Evolutionary conservation across 2,113 vertebrate species (phyloP), one percentile per base, ranked within the genome.

Genomic region (Salminus brasiliensis): DNA sequence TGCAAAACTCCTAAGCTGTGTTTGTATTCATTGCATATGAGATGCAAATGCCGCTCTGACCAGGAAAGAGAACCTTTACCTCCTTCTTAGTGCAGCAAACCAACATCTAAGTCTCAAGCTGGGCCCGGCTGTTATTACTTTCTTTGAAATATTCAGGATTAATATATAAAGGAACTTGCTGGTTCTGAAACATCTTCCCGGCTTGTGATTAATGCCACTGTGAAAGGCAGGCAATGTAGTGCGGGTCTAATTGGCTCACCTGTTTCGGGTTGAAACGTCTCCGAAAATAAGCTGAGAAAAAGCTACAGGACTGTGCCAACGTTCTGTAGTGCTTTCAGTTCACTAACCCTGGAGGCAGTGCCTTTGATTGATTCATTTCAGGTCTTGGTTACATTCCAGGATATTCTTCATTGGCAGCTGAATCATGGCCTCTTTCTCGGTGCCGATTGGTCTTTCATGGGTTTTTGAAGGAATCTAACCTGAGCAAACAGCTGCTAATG

Each of bases 191-290:
- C 25, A 27, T 53, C 30, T 52, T 52, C 32, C 60, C 8, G 21
- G 13, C 23, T 53, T 52, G 45, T 65, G 30, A 27, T 25, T 66
- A 76, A 36, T 49, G 59, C 34, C 3, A 10, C 43, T 63, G 18
- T 34, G n/a, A 63, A 75, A 75, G 55, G 43, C n/a, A 32, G 11
- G 39, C 21, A 30, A 32, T 47, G 27, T 45, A 62, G 39, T 55
- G 13, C 39, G 39, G 60, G 67, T 76, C 80, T 82, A 63, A 82
- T 77, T 82, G 63, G 49, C 41, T 81, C 39, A 77, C 68, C 27
- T 47, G 53, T 77, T 77, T 72, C 47, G 68, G 55, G 21, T 55
- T 55, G 53, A 73, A 78, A 73, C 34, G 59, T 55, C 16, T n/a
- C 7, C n/a, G 23, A 55, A 59, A 72, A 76, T 71, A 60, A 74